Base-by-base conservation (phyloP, 1,140 invertebrate species). In the Holotrichia oblita region DNA sequence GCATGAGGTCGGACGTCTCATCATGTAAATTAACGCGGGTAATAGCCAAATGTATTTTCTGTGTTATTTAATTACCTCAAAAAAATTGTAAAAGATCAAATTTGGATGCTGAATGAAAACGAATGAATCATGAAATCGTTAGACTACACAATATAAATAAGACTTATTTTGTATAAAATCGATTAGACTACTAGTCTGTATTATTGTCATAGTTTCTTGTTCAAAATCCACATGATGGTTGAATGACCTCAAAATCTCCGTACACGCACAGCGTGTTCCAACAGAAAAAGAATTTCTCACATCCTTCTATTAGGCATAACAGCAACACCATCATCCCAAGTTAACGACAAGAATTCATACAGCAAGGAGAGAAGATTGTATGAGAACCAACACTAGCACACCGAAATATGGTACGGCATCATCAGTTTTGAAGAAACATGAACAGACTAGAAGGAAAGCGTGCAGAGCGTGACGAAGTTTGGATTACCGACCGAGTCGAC, bases 401-500 rank as follows among this genome's bases (percentile, higher is more conserved):
- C 44, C 44, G 10, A 9, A 48, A 48, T 9, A 14, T 10, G 44
- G n/a, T 48, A 48, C 10, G 44, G 10, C 44, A 48, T 10, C 44
- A 12, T 48, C 44, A 48, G 10, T n/a, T 14, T 48, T n/a, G 44
- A n/a, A 34, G 27, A 34, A 34, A 34, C 27, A 34, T 34, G 27
- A 48, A n/a, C 44, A 12, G 44, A 48, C 6, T 48, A 55, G 48
- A 55, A 55, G 14, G 48, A 17, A 55, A 55, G 17, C 48, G 48
- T 55, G 48, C 48, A 55, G 48, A 55, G 48, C 48, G 48, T 55
- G 48, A 17, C 48, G 48, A 55, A 17, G 48, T 55, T 6, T 17
- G 14, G 48, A 55, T 55, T 55, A 55, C 48, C 48, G 48, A 12
- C 44, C n/a, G 44, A 48, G 44, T 48, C 44, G 44, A 55, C 48